Conservation (phyloP, 1,140 invertebrate genomes). For the Drosophila jambulina region DNA sequence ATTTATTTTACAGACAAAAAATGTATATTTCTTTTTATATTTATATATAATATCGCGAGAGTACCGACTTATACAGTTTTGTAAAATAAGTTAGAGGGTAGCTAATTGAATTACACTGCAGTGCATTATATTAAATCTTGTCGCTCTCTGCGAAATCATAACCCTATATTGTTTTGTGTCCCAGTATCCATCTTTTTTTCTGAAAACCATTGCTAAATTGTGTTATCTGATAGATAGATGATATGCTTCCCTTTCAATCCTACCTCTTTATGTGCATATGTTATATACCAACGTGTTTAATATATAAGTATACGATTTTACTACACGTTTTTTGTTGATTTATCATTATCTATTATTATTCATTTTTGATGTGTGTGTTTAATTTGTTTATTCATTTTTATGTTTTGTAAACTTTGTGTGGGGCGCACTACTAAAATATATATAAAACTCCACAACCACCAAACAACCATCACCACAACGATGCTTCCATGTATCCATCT, state of each 20-base stretch:
- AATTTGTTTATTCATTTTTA: slow-evolving; percentile 80
- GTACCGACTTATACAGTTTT: neutral
- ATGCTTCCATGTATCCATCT: slow-evolving; percentile 49
- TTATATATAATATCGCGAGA: too few species aligned
- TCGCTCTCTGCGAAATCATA: slow-evolving; percentile 3
- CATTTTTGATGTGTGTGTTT: slow-evolving; percentile 52
- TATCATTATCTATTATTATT: slow-evolving; percentile 31
- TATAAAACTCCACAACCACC: slow-evolving; percentile 53
- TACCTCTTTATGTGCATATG: slow-evolving; percentile 25
- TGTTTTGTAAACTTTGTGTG: slow-evolving; percentile 76
- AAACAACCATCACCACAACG: slow-evolving; percentile 50
- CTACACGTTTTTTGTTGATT: slow-evolving; percentile 16
- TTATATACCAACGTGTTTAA: slow-evolving; percentile 26
- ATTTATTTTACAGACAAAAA: too few species aligned
- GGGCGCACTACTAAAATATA: slow-evolving; percentile 75
- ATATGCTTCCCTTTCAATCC: slow-evolving; percentile 16
- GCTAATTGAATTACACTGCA: slow-evolving; percentile 1
- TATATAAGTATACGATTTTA: slow-evolving; percentile 31
- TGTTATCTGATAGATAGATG: slow-evolving; percentile 12
- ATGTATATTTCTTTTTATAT: too few species aligned
- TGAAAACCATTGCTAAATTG: slow-evolving; percentile 13
- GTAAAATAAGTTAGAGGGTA: neutral
- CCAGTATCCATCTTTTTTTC: slow-evolving; percentile 1
- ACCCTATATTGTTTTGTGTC: slow-evolving; percentile 6
- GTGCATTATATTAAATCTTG: neutral